Evolutionary conservation across 2,888 invertebrate species (phyloP), one percentile per base, ranked within the genome.

Genomic region (Tetranychus piercei): DNA sequence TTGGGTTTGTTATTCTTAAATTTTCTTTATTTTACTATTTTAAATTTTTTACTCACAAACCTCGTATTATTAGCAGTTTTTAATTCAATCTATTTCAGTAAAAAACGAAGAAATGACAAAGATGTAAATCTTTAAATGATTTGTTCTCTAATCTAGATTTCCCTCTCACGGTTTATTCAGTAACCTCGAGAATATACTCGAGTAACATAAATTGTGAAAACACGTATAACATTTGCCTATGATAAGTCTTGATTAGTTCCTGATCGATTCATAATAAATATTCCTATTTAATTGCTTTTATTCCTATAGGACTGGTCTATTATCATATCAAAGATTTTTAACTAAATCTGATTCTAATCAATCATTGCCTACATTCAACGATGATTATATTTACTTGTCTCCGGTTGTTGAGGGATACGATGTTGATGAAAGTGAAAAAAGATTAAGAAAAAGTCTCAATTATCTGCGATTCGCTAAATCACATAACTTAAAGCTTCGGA

Each of bases 401-500:
- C 69, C 20, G 11, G n/a, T 23, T 11, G 20, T 9, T 15, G 69
- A 69, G 11, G 69, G 69, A n/a, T 69, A 23, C 11, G 69, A 69
- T 20, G 34, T 69, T 6, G 69, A 69, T 11, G 20, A 23, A 11
- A 23, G 22, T 11, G 69, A 69, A 22, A 69, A 23, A 23, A 23
- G 44, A 44, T 44, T 71, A 11, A 9, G 20, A 34, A 23, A 65
- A 11, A 73, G 72, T 44, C 77, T 77, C 18, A 78, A 72, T 66
- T 76, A 76, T 66, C 71, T 74, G 43, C 77, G 73, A 72, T 55
- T 73, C 7, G 73, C 20, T 15, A 18, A 20, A 55, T 73, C 71
- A 43, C 22, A 18, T n/a, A n/a, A 71, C 43, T 1, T 20, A 9
- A 43, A 71, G 18, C 18, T 71, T 11, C 9, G 9, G 15, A 34